phyloP scores from a whole-genome alignment of 2,888 invertebrate species.

The Machimus atricapillus region DNA sequence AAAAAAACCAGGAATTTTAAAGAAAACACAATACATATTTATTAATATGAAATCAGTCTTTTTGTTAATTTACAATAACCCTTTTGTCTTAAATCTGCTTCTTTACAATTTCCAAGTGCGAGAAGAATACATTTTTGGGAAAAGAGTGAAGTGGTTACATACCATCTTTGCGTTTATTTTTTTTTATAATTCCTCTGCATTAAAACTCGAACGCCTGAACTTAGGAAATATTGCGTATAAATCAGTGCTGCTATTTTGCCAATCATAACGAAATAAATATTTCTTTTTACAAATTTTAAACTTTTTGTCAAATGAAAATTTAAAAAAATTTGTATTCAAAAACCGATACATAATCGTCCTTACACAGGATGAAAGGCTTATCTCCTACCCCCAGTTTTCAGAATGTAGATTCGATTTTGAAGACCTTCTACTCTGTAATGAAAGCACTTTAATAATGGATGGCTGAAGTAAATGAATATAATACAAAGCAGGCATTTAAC shows the following conservation, averaged over 20 bases:
- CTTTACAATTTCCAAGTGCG: neutral
- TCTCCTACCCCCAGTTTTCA: too few relatives aligned
- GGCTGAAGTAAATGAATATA: neutral
- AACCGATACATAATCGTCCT: too few relatives aligned
- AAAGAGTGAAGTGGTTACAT: neutral
- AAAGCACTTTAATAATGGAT: neutral
- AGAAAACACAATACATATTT: slow-evolving; percentile 9
- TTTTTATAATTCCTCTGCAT: neutral
- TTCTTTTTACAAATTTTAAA: too few relatives aligned
- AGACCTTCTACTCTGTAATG: neutral
- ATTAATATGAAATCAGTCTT: slow-evolving; percentile 40
- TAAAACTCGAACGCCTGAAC: neutral
- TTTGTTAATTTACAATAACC: slow-evolving; percentile 19
- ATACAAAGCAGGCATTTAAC: neutral
- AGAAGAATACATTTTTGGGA: neutral
- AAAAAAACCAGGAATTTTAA: neutral
- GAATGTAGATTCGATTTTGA: neutral
- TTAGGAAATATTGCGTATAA: neutral
- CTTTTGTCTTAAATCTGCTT: neutral
- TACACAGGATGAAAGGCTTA: too few relatives aligned
- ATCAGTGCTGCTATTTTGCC: neutral
- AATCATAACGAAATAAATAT: too few relatives aligned
- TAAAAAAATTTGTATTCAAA: too few relatives aligned
- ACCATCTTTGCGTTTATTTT: neutral
- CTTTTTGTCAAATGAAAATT: too few relatives aligned